These are phyloP conservation scores for Baccha elongata DNA, from an alignment of 2,888 invertebrate species.

Conservation along the genomic window DNA sequence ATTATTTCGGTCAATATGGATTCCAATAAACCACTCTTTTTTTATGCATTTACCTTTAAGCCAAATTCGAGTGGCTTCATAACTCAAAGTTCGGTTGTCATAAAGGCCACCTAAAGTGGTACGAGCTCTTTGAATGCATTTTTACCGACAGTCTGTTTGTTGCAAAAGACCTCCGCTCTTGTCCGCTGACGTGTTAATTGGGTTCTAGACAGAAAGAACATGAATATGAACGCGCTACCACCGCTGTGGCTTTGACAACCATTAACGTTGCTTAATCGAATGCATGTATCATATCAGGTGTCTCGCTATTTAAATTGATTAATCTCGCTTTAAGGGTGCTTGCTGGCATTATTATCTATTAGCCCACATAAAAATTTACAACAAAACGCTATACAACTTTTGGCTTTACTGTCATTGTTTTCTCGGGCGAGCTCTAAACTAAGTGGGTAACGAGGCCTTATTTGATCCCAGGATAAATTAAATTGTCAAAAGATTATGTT, in stretches of 20 bases:
- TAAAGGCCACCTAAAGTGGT: constrained; percentile 14
- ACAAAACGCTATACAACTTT: constrained; percentile 14
- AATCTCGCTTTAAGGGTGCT: constrained; percentile 45
- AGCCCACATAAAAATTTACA: constrained; percentile 10
- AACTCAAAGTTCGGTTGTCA: constrained; percentile 43
- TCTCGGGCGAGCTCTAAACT: neutral
- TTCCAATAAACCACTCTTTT: constrained; percentile 17
- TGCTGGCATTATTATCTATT: constrained; percentile 32
- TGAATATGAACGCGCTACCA: constrained; percentile 23
- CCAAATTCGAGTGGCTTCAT: constrained; percentile 21
- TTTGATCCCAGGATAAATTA: constrained; percentile 16
- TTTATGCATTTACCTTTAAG: constrained; percentile 28
- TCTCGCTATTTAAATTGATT: constrained; percentile 52
- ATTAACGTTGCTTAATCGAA: constrained; percentile 48
- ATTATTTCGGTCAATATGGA: constrained; percentile 19
- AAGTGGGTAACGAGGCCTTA: neutral
- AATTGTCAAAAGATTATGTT: constrained; percentile 37
- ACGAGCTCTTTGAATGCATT: constrained; percentile 36
- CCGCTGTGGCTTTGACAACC: constrained; percentile 23
- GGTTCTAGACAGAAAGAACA: constrained; percentile 50
- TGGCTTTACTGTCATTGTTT: constrained; percentile 1
- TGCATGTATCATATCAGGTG: constrained; percentile 44
- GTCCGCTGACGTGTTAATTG: constrained; percentile 52
- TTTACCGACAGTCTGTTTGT: constrained; percentile 20
- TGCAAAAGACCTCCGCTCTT: neutral